Base-by-base conservation (phyloP, 2,797 vertebrate genomes). In the Podarcis lilfordi region DNA sequence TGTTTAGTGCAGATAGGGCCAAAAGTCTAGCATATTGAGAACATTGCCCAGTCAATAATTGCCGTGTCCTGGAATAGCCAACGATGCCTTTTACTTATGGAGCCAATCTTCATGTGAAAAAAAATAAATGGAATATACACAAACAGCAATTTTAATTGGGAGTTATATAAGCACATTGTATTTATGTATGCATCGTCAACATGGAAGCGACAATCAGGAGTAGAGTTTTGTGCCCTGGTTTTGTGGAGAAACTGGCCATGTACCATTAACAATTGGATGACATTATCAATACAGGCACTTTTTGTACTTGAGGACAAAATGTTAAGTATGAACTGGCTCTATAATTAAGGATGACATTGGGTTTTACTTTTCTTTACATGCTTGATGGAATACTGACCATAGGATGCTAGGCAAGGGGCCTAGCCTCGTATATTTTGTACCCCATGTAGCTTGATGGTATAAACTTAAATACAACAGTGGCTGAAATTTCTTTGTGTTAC, bases 401-500 rank as follows among this genome's bases (percentile, higher is more conserved):
- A 35, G 43, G 4, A 32, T 50, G 64, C 29, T 50, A 40, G 9
- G 10, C 10, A 69, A 50, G 11, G 61, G 61, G 13, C 35, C 50
- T 37, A 25, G 61, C 23, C 37, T 11, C 7, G 17, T 43, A 45
- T 82, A 35, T 15, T 61, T 78, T 81, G 19, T 50, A 72, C 11
- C 45, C 10, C 10, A 40, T 80, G 64, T 81, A 25, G n/a, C 92
- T 92, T 91, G 89, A 91, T 88, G 82, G 84, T 90, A 90, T 40
- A 83, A 92, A 91, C 90, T 69, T 92, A 87, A 86, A 82, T 88
- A 29, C 29, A 84, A 66, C 43, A 86, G 80, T 71, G 86, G 83
- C 92, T 90, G 90, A 40, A 92, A 59, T 93, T 37, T 90, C 84
- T 89, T 91, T 95, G 94, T 90, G 32, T 90, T 84, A 86, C 91